phyloP scores from a whole-genome alignment of 1,140 invertebrate genomes.

The Drosophila sp. region DNA sequence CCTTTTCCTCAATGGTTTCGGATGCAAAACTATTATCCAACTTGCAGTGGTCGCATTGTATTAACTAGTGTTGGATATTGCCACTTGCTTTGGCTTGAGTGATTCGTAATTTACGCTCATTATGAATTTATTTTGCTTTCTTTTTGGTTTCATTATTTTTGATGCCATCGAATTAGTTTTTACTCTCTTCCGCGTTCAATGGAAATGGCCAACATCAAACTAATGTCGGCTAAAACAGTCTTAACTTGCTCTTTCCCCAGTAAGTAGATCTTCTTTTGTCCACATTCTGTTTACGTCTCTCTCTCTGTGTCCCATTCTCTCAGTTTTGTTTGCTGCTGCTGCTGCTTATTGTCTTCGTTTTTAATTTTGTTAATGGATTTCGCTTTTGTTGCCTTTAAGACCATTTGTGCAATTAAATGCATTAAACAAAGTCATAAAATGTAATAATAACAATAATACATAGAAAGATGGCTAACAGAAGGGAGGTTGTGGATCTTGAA shows the following conservation, averaged over 20 bases:
- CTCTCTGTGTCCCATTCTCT: not conserved
- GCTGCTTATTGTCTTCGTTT: slow-evolving; percentile 46
- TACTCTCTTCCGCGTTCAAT: not conserved
- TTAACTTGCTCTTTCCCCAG: not conserved
- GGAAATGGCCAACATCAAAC: slow-evolving; percentile 21
- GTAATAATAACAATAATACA: slow-evolving; percentile 49
- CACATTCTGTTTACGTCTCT: slow-evolving; percentile 27
- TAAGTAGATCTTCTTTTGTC: slow-evolving; percentile 4
- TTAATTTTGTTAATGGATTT: slow-evolving; percentile 75
- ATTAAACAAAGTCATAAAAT: slow-evolving; percentile 62
- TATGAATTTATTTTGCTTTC: slow-evolving; percentile 16
- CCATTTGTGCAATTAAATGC: slow-evolving; percentile 65
- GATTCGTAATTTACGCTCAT: slow-evolving; percentile 12
- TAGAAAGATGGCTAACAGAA: slow-evolving; percentile 17
- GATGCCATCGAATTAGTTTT: slow-evolving; percentile 9
- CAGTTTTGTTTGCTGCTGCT: slow-evolving; percentile 34
- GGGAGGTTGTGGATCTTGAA: not conserved
- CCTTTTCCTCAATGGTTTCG: not conserved
- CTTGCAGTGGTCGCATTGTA: too few relatives aligned
- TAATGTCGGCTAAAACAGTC: slow-evolving; percentile 15
- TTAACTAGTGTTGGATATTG: not conserved
- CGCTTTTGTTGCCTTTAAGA: slow-evolving; percentile 39
- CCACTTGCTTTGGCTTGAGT: not conserved
- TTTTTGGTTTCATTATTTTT: slow-evolving; percentile 11
- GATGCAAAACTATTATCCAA: too few relatives aligned